Evolutionary conservation across 2,797 vertebrate genomes (phyloP), one percentile per base, ranked within the genome.

Genomic region (Glossophaga mutica): DNA sequence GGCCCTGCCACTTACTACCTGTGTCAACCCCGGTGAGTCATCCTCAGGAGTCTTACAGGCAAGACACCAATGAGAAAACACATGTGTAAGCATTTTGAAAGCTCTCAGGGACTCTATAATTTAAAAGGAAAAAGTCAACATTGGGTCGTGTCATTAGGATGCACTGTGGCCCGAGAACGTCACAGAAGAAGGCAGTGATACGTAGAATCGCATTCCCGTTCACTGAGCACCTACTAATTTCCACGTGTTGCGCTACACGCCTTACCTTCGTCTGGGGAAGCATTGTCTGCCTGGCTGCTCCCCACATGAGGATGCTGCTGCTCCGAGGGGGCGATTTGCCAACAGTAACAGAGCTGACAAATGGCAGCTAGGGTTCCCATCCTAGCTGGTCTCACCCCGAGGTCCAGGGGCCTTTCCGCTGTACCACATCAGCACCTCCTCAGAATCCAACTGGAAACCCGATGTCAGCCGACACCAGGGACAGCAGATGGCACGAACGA

Each of bases 21-120:
- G 42, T 42, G 59, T 90, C 67, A 96, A 91, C 68, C 87, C 59
- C 74, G 79, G 79, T 1, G 0, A 87, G 37, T 29, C 52, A 73
- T 68, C 29, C 57, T 79, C 46, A 29, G 81, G 78, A 91, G 9
- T 68, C 59, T 85, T 44, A 84, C 50, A 81, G 94, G 89, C 90
- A 50, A 97, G 71, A n/a, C 94, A 22, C 37, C 84, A 93, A 70
- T 42, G 57, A 86, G 79, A 90, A 87, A 92, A 42, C 12, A 18
- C 46, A 29, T 7, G 29, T 26, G 71, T 24, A 68, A 89, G 48
- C 67, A 52, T 73, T 94, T 57, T 42, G 32, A 48, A 84, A 95
- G 73, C 50, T 86, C 15, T 29, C 21, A 74, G n/a, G 42, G 14
- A 34, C 52, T 37, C 37, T 48, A 6, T 50, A 67, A 76, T 88